These are phyloP conservation scores for Petaurus breviceps DNA, from an alignment of 2,113 vertebrate species.

Conservation along the genomic window DNA sequence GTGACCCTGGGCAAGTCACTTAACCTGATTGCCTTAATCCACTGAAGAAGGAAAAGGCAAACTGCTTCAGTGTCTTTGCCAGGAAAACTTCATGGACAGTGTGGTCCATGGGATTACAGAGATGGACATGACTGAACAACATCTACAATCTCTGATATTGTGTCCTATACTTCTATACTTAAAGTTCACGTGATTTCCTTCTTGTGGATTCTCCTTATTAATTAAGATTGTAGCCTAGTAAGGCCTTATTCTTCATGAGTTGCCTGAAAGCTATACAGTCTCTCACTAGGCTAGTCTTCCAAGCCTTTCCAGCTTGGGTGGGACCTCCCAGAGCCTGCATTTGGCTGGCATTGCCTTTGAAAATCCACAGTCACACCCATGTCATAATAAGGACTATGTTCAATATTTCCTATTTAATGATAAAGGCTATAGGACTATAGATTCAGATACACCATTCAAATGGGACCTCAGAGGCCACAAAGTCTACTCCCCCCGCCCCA, in stretches of 20 bases:
- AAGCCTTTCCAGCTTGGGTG: neutral
- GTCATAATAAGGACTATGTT: neutral
- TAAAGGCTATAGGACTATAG: neutral
- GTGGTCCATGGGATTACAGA: neutral
- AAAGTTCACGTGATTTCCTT: neutral
- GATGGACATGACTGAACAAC: neutral
- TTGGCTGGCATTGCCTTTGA: neutral
- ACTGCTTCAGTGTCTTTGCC: no score
- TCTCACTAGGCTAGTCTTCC: neutral
- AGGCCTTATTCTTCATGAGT: neutral
- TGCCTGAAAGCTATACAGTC: neutral
- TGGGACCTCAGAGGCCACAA: neutral
- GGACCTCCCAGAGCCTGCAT: neutral
- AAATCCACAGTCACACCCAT: neutral
- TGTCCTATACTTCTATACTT: neutral
- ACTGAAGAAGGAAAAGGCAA: no score
- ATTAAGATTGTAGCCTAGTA: neutral
- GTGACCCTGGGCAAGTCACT: no score
- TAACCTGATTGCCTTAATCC: no score
- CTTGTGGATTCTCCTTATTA: neutral
- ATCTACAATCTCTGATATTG: neutral
- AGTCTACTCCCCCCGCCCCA: neutral
- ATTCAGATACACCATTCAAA: neutral
- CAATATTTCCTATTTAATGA: neutral
- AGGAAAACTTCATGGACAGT: no score